phyloP scores from a whole-genome alignment of 2,113 vertebrate genomes.

The Delphinus delphis region DNA sequence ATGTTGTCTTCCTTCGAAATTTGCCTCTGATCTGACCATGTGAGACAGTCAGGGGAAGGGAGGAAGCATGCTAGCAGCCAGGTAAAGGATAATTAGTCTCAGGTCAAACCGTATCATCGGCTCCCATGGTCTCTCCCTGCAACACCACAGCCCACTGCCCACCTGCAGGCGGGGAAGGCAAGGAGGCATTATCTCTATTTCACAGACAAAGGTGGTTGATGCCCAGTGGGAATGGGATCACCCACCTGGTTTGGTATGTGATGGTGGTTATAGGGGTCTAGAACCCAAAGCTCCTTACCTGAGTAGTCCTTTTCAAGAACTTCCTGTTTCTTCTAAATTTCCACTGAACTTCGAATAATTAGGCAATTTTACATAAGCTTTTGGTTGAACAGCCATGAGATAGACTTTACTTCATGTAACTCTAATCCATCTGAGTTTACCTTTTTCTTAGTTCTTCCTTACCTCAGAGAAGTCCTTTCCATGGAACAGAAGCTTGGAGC shows the following conservation, averaged over 20 bases:
- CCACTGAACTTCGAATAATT: background rate
- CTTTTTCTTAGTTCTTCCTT: background rate
- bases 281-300: background rate
- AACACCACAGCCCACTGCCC: background rate
- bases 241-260: background rate
- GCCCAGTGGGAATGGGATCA: background rate
- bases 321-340: slow-evolving; percentile 1
- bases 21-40: background rate
- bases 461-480: background rate
- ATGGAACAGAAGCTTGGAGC: background rate
- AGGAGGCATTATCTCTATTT: background rate
- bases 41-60: background rate
- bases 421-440: background rate
- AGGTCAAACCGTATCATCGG: background rate
- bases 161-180: background rate
- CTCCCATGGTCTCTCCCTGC: background rate
- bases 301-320: background rate
- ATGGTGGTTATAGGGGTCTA: background rate
- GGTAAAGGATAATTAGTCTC: background rate
- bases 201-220: background rate
- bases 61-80: background rate
- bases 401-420: background rate
- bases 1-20: background rate
- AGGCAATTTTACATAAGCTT: background rate
- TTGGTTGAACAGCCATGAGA: background rate